Base-by-base conservation (phyloP, 2,797 vertebrate genomes). In the Phoxinus dragarum region DNA sequence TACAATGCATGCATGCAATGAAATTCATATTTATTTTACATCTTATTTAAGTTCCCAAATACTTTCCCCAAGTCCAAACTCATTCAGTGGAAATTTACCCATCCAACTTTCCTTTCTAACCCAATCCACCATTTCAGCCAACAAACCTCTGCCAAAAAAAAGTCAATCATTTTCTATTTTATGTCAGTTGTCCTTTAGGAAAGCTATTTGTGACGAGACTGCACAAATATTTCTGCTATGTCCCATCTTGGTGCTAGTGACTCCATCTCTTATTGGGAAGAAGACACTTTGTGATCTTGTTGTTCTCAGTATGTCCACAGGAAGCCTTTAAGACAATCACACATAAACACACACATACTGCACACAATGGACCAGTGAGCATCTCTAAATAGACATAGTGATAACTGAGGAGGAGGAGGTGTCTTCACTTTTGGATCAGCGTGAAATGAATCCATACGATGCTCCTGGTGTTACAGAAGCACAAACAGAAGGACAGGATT, bases 171-270 rank as follows among this genome's bases (percentile, higher is more conserved):
- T 64, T 36, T 12, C 10, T 68, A 49, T 67, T 36, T 49, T 47
- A 67, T 67, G 59, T 47, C 42, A 67, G 68, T 44, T 77, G 75
- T 56, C 64, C 38, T 66, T 81, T 68, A 78, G 75, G 68, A 88
- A 88, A 88, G 81, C 76, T 77, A 84, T 86, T 90, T 86, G 89
- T 91, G 87, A 89, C 88, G 72, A 82, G 80, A 74, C 69, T 79
- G 79, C 75, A 80, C 88, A 93, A 90, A 93, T 82, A 71, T 27
- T 67, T 75, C 72, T 76, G 88, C 84, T 89, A 94, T 94, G 90
- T 93, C 85, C 86, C 93, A 93, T 89, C 85, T 85, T 87, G 90
- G 92, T 94, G 93, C 90, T 77, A 89, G 27, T 74, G 81, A 86
- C 80, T 68, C 85, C 83, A 78, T 79, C 14, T 80, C 71, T 78